Evolutionary conservation across 2,113 vertebrate species (phyloP).

Genomic region (Paradisaea rubra): DNA sequence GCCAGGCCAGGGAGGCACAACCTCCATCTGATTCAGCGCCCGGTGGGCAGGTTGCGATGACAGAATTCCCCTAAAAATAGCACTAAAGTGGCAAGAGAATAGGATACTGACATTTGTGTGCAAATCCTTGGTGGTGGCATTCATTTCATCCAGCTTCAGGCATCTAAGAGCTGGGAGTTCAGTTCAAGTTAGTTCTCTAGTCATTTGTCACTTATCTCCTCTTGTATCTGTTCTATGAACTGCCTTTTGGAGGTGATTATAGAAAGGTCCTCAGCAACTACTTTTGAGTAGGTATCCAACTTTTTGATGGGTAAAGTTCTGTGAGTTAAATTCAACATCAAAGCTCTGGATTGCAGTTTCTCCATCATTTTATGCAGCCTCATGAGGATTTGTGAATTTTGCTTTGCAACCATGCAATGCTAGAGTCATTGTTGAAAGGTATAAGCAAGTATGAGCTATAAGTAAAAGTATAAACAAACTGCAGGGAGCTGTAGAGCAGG

Average conservation of each 20-base stretch:
- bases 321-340: not conserved
- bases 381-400: not conserved
- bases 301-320: not conserved
- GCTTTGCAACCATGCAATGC: not conserved
- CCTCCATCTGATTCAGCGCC: not conserved
- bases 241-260: not conserved
- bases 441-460: not conserved
- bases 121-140: not conserved
- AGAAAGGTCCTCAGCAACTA: not conserved
- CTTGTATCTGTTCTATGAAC: not conserved
- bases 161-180: not conserved
- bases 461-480: not conserved
- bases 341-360: not conserved
- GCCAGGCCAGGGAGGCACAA: not conserved
- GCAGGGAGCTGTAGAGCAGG: not conserved
- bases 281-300: not conserved
- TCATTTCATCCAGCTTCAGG: not conserved
- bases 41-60: rapidly evolving
- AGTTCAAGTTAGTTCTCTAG: not conserved
- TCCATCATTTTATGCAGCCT: not conserved
- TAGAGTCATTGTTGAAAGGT: not conserved
- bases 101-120: not conserved
- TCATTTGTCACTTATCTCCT: not conserved
- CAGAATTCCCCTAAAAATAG: not conserved
- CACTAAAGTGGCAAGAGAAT: not conserved